These are phyloP conservation scores for Rattus rattus DNA, from an alignment of 2,113 vertebrate genomes.

Conservation along the genomic window DNA sequence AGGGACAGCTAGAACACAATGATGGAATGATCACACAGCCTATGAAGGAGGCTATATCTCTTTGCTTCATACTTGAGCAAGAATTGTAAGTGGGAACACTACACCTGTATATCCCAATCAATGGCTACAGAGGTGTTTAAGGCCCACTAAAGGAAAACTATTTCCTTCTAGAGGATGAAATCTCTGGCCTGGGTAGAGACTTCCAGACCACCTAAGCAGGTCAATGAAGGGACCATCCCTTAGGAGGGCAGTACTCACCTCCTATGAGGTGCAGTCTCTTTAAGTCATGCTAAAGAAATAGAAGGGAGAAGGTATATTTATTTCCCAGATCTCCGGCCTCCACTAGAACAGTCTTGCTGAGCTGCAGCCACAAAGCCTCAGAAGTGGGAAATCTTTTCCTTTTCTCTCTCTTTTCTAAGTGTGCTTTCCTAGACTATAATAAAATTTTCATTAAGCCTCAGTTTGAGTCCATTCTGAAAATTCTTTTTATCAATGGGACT, in stretches of 20 bases:
- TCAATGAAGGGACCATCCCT: background rate
- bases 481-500: background rate
- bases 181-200: too few relatives aligned
- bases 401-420: background rate
- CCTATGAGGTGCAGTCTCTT: background rate
- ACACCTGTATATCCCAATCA: background rate
- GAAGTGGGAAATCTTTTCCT: background rate
- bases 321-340: background rate
- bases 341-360: too few relatives aligned
- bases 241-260: background rate
- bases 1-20: background rate
- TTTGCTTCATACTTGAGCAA: background rate
- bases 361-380: background rate
- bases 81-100: background rate
- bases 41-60: background rate
- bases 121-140: background rate
- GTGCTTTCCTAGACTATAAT: background rate
- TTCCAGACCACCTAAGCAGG: background rate
- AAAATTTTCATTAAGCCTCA: background rate
- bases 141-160: background rate
- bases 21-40: background rate
- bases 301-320: background rate
- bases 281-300: background rate
- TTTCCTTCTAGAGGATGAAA: background rate
- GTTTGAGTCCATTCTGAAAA: background rate